A percentile compares a stretch with the other conserved stretches of the same genome.
phyloP scores from a whole-genome alignment of 1,140 invertebrate species.

The Bombus sylvicola region DNA sequence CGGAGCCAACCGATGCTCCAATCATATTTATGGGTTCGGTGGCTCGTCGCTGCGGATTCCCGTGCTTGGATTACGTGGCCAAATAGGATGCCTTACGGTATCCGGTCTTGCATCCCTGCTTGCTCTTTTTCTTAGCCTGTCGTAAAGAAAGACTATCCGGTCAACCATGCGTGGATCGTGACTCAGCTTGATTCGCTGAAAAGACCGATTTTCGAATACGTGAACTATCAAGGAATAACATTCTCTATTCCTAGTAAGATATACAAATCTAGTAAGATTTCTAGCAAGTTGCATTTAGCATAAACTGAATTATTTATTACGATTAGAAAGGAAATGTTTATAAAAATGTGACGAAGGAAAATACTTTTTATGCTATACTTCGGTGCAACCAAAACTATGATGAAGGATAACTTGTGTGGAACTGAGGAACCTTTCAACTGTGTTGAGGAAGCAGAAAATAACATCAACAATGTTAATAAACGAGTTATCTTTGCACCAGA shows the following conservation, averaged over 20 bases:
- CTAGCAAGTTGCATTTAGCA: neutral
- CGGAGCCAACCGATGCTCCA: conserved; percentile 71
- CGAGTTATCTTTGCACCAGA: neutral
- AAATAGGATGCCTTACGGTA: conserved; percentile 73
- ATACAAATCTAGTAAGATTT: neutral
- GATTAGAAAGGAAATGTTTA: neutral
- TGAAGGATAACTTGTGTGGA: neutral
- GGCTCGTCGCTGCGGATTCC: conserved; percentile 58
- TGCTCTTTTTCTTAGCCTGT: conserved; percentile 35
- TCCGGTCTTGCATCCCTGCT: conserved; percentile 32
- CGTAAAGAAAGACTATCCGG: conserved; percentile 63
- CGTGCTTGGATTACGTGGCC: conserved; percentile 70
- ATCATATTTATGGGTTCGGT: conserved; percentile 80
- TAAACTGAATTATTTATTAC: neutral
- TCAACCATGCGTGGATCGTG: conserved; percentile 36
- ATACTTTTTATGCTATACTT: neutral
- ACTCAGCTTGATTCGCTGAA: conserved; percentile 29
- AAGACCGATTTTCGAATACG: neutral
- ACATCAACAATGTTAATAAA: neutral
- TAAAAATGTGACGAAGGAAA: neutral
- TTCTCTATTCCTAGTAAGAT: neutral
- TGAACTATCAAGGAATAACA: neutral
- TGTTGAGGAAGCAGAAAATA: neutral
- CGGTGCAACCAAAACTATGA: neutral
- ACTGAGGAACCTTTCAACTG: neutral